Evolutionary conservation across 2,888 invertebrate species (phyloP).

Genomic region (Cloeon dipterum): DNA sequence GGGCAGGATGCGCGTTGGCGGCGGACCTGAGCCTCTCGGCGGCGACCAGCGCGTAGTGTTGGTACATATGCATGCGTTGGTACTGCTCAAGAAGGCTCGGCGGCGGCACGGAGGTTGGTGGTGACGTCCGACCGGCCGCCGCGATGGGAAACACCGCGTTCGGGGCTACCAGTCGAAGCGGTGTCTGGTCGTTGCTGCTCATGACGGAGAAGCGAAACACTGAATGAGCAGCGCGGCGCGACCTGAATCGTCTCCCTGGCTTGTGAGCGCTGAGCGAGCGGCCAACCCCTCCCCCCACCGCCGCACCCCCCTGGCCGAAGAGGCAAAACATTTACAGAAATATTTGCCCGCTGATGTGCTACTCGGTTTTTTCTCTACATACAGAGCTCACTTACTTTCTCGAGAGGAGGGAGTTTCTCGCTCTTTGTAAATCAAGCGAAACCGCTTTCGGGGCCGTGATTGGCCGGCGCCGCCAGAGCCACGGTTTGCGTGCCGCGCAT

Average conservation of each 20-base stretch:
- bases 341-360: no score
- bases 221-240: background rate
- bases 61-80: constrained; percentile 59
- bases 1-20: constrained; percentile 24
- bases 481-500: constrained; percentile 4
- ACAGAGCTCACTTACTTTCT: background rate
- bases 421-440: no score
- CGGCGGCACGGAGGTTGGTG: background rate
- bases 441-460: constrained; percentile 3
- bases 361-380: background rate
- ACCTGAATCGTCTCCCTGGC: background rate
- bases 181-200: constrained; percentile 4
- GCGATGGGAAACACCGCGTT: background rate
- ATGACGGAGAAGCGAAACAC: constrained; percentile 3
- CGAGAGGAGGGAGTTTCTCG: no score
- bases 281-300: background rate
- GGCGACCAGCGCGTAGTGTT: constrained; percentile 75
- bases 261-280: no score
- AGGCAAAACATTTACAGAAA: background rate
- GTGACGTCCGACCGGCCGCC: background rate
- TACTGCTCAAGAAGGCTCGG: constrained; percentile 42
- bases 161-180: background rate
- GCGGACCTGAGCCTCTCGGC: constrained; percentile 57
- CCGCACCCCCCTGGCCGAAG: background rate
- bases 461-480: constrained; percentile 3